phyloP scores from a whole-genome alignment of 23 tunicate species.

The Botrylloides violaceus region DNA sequence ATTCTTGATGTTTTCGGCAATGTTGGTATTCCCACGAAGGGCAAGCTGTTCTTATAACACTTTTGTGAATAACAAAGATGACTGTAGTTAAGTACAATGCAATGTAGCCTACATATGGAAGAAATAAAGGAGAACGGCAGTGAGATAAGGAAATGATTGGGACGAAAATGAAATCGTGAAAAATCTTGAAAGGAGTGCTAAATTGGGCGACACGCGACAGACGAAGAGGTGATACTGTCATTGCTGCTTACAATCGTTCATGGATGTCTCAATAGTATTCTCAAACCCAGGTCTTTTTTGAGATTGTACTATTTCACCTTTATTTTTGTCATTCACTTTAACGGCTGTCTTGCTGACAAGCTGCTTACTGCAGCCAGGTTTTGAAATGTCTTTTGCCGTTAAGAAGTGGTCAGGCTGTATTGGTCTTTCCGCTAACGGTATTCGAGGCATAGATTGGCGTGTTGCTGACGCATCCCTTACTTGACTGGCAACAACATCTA shows the following conservation, averaged over 20 bases:
- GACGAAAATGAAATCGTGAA: no score
- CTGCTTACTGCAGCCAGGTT: no score
- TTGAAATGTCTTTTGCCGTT: background rate
- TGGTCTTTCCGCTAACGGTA: background rate
- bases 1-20: no score
- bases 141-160: no score
- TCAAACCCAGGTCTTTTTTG: background rate
- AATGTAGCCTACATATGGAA: no score
- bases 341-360: background rate
- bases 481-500: background rate
- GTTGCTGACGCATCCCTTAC: background rate
- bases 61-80: no score
- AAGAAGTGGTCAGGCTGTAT: background rate
- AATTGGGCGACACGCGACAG: no score
- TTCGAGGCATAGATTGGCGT: background rate
- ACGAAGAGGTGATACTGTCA: background rate
- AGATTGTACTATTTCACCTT: background rate
- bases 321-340: background rate
- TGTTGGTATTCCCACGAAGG: no score
- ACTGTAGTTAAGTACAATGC: no score
- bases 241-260: background rate
- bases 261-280: background rate
- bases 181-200: no score
- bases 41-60: no score
- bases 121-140: no score